Base-by-base conservation (phyloP, 1,140 invertebrate species). In the Drosophila bifasciata region DNA sequence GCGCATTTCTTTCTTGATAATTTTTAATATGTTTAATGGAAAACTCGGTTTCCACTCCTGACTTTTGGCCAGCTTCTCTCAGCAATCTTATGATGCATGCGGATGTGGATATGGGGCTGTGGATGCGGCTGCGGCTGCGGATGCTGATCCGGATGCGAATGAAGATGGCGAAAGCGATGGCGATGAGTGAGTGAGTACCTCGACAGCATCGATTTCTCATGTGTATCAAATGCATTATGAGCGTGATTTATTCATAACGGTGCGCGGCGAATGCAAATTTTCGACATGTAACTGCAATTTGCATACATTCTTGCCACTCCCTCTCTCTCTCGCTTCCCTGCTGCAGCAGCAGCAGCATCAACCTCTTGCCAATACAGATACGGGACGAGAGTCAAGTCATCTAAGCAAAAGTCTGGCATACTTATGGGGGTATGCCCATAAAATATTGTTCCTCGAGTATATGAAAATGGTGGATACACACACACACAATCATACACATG, bases 231-330 rank as follows among this genome's bases (percentile, higher is more conserved):
- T 81, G 59, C 62, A 67, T 74, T 73, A 79, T 81, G 58, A 73
- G 53, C 60, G 48, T 80, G 78, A 81, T 81, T 81, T 81, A 86
- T 81, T 81, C 84, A 86, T 88, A 76, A 51, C 66, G 66, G 72
- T 61, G 61, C 61, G 72, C 77, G 73, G 64, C 57, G 48, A 64
- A 80, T 81, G 78, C 78, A 80, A 80, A 80, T 76, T 76, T 76
- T 74, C 49, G 63, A 69, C 73, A 76, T 76, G 73, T 69, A 76
- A 76, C 72, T 76, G 73, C 73, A 76, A 76, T 80, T 81, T 70
- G 52, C 55, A 76, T 75, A 76, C 71, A 76, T 64, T 75, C 72
- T 60, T 76, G 71, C 61, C 61, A 68, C 43, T 75, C 28, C 11
- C 17, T 3, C 32, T 36, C 11, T 25, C 0, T 25, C 6, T 25